Base-by-base conservation (phyloP, 2,888 invertebrate species). In the Dicyrtomina minuta region DNA sequence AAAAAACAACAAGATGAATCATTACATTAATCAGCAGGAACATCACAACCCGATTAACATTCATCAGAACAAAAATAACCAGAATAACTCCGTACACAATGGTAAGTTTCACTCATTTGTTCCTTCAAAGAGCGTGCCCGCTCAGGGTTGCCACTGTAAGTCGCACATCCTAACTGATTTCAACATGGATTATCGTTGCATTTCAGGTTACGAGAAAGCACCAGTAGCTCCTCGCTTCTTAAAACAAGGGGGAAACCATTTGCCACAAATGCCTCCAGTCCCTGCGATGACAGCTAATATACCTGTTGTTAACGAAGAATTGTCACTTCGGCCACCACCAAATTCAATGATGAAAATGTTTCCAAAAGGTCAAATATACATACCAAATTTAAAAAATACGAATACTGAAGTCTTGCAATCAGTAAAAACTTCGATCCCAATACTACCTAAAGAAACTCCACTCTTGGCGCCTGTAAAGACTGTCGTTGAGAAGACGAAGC, bases 261-360 rank as follows among this genome's bases (percentile, higher is more conserved):
- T 70, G 53, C 70, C 70, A 22, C 68, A 55, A 43, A 68, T 66
- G 64, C 61, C 66, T 51, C 56, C 65, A 53, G 44, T 53, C 20
- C 55, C 55, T 44, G 51, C 61, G 12, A 44, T 65, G 43, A 33
- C 65, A 27, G 33, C 62, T 26, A 68, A 65, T 12, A 53, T 71
- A 43, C 55, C 62, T 15, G 87, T 87, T 78, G 86, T 88, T 66
- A 86, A 91, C 76, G 90, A 90, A 81, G 90, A 90, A 83, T 85
- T 90, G 78, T 90, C 90, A 81, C 88, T 96, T 83, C 87, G 96
- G 79, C 96, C 96, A 73, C 89, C 92, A 70, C 90, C 92, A 79
- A 93, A 92, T 84, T 93, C 92, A 79, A 90, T 92, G 87, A 86
- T 93, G 81, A 77, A 77, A 66, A 75, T 74, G 74, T 74, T 76